These are phyloP conservation scores for Oryctes rhinoceros DNA, from an alignment of 1,140 invertebrate genomes.

Conservation along the genomic window DNA sequence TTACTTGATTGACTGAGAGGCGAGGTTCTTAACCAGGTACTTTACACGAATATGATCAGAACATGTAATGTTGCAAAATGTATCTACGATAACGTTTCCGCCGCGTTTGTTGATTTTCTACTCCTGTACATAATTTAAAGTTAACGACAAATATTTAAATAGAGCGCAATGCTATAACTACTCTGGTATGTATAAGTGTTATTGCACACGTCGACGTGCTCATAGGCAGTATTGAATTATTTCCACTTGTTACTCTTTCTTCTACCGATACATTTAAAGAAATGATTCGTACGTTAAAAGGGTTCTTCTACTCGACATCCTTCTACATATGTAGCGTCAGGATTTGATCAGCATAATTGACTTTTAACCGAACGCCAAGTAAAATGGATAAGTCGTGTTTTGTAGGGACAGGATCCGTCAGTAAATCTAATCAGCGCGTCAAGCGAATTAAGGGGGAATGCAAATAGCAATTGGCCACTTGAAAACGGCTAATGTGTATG, in stretches of 20 bases:
- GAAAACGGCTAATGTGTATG: conserved; percentile 41
- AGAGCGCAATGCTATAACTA: no score
- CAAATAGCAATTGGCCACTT: conserved; percentile 40
- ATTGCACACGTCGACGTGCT: neutral
- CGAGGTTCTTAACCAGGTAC: no score
- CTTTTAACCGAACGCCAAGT: conserved; percentile 37
- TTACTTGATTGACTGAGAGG: no score
- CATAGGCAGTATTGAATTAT: neutral
- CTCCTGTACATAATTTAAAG: no score
- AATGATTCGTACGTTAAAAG: conserved; percentile 1
- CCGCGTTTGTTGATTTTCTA: no score
- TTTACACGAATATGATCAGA: no score
- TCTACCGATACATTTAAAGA: conserved; percentile 16
- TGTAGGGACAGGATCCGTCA: conserved; percentile 36
- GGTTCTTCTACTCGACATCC: conserved; percentile 24
- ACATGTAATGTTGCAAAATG: no score
- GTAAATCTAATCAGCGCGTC: conserved; percentile 39
- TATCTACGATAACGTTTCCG: no score
- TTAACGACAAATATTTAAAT: no score
- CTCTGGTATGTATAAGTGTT: no score
- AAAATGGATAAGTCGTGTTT: conserved; percentile 42
- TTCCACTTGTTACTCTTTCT: neutral
- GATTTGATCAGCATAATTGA: conserved; percentile 40
- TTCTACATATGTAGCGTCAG: conserved; percentile 35
- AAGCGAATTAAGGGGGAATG: conserved; percentile 39